Evolutionary conservation across 2,888 invertebrate genomes (phyloP), one percentile per base, ranked within the genome.

Genomic region (Hedya salicella): DNA sequence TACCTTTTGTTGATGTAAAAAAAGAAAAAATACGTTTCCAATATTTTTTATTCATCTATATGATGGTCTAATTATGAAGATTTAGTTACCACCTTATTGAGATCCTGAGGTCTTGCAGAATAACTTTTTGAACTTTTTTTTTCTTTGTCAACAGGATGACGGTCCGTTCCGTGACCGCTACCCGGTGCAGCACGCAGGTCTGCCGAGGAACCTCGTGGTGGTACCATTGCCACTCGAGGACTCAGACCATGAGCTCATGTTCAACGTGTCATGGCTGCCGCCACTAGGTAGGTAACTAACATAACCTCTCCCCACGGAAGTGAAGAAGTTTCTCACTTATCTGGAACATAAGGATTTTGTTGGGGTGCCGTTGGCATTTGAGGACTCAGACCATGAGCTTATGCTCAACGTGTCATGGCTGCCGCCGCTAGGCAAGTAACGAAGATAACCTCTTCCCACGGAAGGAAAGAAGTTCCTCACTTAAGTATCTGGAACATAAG

Each of bases 391-490:
- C 71, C 88, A 91, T 62, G 88, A 90, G 72, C 80, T 92, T 0
- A 79, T 77, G 70, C 80, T 92, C 67, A 92, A 92, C 69, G 84
- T 92, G 3, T 80, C 90, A 0, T 92, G 91, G 91, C 64, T 72
- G 0, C 84, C 79, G 0, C 72, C 86, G 30, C 49, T 71, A n/a
- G 87, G 91, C 91, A 78, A 73, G 70, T 1, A 17, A 6, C n/a
- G 13, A 53, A 5, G 13, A 14, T n/a, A 50, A 19, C n/a, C 16
- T 5, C 19, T 19, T 19, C 42, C 42, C 14, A 6, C 6, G 25
- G 6, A 4, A 25, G n/a, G n/a, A n/a, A n/a, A n/a, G n/a, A n/a
- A n/a, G n/a, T n/a, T n/a, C n/a, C n/a, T n/a, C n/a, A n/a, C n/a
- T n/a, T n/a, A n/a, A n/a, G n/a, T n/a, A n/a, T n/a, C n/a, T n/a